Evolutionary conservation across 2,888 invertebrate species (phyloP).

Genomic region (Lottia gigantea): DNA sequence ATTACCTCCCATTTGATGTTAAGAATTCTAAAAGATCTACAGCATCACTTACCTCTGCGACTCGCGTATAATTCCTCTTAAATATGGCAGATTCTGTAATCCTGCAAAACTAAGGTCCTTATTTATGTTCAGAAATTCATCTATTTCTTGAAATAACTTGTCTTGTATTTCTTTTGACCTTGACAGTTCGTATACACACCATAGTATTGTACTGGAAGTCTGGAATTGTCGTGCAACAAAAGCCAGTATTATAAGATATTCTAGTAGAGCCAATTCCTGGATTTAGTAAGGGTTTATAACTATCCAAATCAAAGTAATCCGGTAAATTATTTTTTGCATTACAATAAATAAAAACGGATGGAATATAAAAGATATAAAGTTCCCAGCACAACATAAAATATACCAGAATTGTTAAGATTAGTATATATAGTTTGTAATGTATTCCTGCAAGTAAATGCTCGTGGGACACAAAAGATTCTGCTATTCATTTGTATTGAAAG

Average conservation of each 20-base stretch:
- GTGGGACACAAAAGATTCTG: no score
- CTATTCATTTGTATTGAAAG: no score
- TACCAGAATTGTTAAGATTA: no score
- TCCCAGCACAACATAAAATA: no score
- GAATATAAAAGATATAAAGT: no score
- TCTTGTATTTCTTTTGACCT: slow-evolving; percentile 24
- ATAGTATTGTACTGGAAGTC: slow-evolving; percentile 33
- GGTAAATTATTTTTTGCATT: no score
- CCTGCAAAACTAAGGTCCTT: slow-evolving; percentile 11
- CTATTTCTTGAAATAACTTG: slow-evolving; percentile 24
- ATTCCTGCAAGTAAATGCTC: neutral
- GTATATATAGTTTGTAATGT: no score
- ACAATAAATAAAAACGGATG: no score
- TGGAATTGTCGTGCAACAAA: slow-evolving; percentile 1
- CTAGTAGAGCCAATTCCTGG: no score
- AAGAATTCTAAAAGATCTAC: neutral
- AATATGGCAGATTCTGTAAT: slow-evolving; percentile 22
- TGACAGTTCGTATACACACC: slow-evolving; percentile 37
- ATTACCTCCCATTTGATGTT: neutral
- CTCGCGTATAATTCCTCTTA: slow-evolving; percentile 36
- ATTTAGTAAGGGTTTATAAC: no score
- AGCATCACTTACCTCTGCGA: slow-evolving; percentile 30
- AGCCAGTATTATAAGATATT: no score
- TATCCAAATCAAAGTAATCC: no score
- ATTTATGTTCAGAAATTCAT: neutral